Percentiles rank a stretch among this genome's conserved stretches.
Conservation (phyloP, 2,888 invertebrate species). For the Tubulanus polymorphus region DNA sequence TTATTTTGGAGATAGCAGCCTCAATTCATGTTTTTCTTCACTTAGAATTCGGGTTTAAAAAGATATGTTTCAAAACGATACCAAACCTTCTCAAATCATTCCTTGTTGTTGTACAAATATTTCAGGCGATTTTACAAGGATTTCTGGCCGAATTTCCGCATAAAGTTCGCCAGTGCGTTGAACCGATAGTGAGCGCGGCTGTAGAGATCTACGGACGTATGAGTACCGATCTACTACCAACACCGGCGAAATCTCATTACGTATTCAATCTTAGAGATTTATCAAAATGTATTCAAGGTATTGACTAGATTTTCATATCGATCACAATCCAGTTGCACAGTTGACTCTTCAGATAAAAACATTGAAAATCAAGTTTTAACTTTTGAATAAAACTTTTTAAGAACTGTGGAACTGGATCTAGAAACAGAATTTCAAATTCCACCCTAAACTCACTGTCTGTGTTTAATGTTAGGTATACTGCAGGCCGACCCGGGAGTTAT, state of each 20-base stretch:
- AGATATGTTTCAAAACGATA: background rate
- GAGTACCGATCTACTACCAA: slow-evolving; percentile 53
- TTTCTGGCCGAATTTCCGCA: slow-evolving; percentile 75
- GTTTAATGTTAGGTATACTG: slow-evolving; percentile 58
- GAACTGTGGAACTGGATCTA: too few species aligned
- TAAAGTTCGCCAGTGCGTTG: slow-evolving; percentile 50
- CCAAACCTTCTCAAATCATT: background rate
- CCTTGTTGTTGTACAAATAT: slow-evolving; percentile 8
- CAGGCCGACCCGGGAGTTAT: slow-evolving; percentile 66
- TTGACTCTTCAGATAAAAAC: too few species aligned
- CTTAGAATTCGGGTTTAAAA: background rate
- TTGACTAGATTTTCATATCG: too few species aligned
- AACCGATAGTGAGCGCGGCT: slow-evolving; percentile 48
- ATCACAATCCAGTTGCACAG: too few species aligned
- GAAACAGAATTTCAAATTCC: too few species aligned
- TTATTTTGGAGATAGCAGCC: too few species aligned
- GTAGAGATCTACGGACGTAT: slow-evolving; percentile 54
- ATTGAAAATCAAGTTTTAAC: too few species aligned
- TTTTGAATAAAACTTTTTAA: too few species aligned
- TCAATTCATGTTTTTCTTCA: too few species aligned
- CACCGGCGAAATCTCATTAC: slow-evolving; percentile 55
- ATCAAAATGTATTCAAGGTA: slow-evolving; percentile 83
- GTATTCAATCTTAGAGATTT: slow-evolving; percentile 63
- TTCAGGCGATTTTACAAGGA: slow-evolving; percentile 63
- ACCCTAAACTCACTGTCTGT: too few species aligned